phyloP scores from a whole-genome alignment of 2,888 invertebrate genomes.

The Blastobasis lacticolella region DNA sequence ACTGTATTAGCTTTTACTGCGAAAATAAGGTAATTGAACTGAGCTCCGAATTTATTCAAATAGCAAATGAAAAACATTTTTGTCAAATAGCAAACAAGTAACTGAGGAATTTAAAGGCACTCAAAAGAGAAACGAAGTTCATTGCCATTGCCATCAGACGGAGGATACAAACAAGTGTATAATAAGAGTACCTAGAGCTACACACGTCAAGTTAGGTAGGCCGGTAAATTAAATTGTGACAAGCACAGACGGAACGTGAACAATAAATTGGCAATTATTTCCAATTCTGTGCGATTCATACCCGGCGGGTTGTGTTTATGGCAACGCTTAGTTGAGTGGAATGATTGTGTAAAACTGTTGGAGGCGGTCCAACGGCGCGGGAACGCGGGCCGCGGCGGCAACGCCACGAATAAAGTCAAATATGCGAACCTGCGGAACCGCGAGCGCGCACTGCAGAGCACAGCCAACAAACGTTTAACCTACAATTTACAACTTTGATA shows the following conservation, averaged over 20 bases:
- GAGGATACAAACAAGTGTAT: no score
- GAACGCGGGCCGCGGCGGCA: constrained; percentile 32
- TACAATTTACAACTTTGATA: neutral
- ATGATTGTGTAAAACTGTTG: constrained; percentile 74
- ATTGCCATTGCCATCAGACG: no score
- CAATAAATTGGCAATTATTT: constrained; percentile 66
- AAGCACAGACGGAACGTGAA: constrained; percentile 37
- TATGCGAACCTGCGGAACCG: constrained; percentile 49
- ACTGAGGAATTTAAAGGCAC: no score
- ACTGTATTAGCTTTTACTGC: no score
- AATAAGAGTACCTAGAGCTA: no score
- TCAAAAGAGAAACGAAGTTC: no score
- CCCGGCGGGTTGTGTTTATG: constrained; percentile 70
- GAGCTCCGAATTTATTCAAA: no score
- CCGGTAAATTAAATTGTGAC: constrained; percentile 38
- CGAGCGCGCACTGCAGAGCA: constrained; percentile 5
- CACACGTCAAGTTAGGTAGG: neutral
- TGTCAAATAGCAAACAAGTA: no score
- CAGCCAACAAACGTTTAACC: neutral
- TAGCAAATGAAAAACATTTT: no score
- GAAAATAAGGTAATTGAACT: no score
- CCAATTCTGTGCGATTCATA: constrained; percentile 67
- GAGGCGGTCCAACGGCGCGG: constrained; percentile 58
- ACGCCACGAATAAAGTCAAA: constrained; percentile 69
- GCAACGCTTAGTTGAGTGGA: constrained; percentile 73